These are phyloP conservation scores for Takifugu flavidus DNA, from an alignment of 2,113 vertebrate species.

Conservation along the genomic window DNA sequence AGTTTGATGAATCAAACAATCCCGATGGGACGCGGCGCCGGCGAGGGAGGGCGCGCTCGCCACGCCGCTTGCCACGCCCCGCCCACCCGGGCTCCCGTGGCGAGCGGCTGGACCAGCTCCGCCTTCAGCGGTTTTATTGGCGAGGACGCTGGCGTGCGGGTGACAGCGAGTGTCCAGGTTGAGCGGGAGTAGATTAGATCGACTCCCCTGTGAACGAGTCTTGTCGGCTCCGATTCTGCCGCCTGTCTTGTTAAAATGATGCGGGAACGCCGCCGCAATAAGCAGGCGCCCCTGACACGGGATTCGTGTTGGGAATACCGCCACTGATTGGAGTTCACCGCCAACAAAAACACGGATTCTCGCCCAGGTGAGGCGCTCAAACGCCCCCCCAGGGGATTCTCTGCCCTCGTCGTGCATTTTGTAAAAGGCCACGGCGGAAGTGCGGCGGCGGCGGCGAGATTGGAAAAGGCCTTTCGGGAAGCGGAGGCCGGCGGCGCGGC, in stretches of 20 bases:
- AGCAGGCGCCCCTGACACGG: conserved; percentile 58
- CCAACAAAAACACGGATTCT: conserved; percentile 50
- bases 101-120: conserved; percentile 47
- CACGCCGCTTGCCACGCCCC: background rate
- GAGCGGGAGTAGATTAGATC: conserved; percentile 67
- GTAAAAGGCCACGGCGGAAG: conserved; percentile 29
- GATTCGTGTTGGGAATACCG: conserved; percentile 54
- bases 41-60: conserved; percentile 29
- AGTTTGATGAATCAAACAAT: no score
- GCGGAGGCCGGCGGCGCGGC: conserved; percentile 8
- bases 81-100: conserved; percentile 44
- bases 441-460: conserved; percentile 10
- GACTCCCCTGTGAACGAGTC: conserved; percentile 67
- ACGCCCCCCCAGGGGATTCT: conserved; percentile 22
- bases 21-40: no score
- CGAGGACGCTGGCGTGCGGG: conserved; percentile 53
- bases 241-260: conserved; percentile 64
- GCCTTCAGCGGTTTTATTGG: conserved; percentile 61
- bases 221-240: conserved; percentile 65
- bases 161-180: conserved; percentile 66
- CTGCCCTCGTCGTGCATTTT: conserved; percentile 45
- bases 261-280: conserved; percentile 54
- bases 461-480: conserved; percentile 18
- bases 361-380: conserved; percentile 25
- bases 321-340: conserved; percentile 52